Evolutionary conservation across 2,797 vertebrate species (phyloP), one percentile per base, ranked within the genome.

Genomic region (Caiman crocodilus): DNA sequence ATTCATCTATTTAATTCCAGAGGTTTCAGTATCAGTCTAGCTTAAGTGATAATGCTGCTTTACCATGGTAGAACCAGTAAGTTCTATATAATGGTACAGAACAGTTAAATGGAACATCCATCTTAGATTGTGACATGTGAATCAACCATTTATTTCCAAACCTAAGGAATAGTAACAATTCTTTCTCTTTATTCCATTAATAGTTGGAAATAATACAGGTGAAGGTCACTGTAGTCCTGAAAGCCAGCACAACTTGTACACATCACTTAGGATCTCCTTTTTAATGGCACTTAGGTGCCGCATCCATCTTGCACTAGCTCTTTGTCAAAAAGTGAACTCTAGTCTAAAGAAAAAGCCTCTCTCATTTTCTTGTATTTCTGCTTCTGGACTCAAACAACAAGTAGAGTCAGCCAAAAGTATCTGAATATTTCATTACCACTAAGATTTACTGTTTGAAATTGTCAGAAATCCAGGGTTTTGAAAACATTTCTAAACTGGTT

Each of bases 1-100:
- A 71, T 42, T 21, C n/a, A 87, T 11, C 15, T 64, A 5, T 80
- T 91, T 60, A 69, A 25, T 78, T 89, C 14, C 55, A 89, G 89
- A 64, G 30, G 2, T 14, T 80, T 86, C 42, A 18, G 8, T 28
- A 67, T 56, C 18, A 16, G 26, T 56, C 6, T 6, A 86, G 63
- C 55, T 30, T 16, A 64, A 23, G 21, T 2, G 81, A 23, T 17
- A 73, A 86, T 56, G 59, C 60, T 92, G 57, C 14, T 84, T 71
- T 77, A 25, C 1, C 5, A 6, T 61, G 90, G 14, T 12, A 20
- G 1, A 58, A 15, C 32, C 87, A 81, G 82, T 74, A 81, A 78
- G 11, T 18, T 69, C 5, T 12, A 12, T 35, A 6, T 35, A 50
- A 50, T 10, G 3, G 42, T 50, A 50, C 42, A 50, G 9, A 50